Evolutionary conservation across 2,888 invertebrate species (phyloP).

Genomic region (Cryptus armator): DNA sequence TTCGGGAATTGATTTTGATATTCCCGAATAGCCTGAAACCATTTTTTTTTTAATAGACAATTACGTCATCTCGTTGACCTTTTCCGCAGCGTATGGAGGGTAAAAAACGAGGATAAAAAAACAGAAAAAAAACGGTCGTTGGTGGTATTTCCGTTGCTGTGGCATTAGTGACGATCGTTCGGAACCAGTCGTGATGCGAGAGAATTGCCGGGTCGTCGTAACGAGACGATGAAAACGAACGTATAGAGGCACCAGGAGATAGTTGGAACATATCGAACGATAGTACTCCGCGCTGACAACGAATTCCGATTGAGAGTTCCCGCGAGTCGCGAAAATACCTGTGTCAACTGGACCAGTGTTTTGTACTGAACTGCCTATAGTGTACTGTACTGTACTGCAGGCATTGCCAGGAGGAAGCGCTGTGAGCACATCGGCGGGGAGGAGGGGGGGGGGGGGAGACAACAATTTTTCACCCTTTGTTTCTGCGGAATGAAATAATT

Average conservation of each 20-base stretch:
- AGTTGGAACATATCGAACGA: constrained; percentile 12
- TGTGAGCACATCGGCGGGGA: neutral
- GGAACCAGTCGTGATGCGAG: constrained; percentile 14
- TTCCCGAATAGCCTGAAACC: neutral
- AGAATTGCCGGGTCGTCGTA: constrained; percentile 34
- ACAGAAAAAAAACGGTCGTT: neutral
- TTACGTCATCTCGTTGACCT: neutral
- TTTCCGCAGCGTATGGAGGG: neutral
- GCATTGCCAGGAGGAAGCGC: neutral
- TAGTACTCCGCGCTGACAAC: constrained; percentile 20
- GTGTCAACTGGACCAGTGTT: constrained; percentile 20
- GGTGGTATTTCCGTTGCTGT: neutral
- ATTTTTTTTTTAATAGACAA: neutral
- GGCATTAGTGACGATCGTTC: constrained; percentile 36
- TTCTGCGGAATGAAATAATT: constrained; percentile 51
- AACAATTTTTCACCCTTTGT: constrained; percentile 49
- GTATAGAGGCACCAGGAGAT: constrained; percentile 8
- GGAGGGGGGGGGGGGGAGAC: neutral
- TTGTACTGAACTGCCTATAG: neutral
- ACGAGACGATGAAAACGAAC: constrained; percentile 30
- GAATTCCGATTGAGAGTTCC: constrained; percentile 42
- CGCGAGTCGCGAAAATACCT: constrained; percentile 17
- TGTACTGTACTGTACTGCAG: neutral
- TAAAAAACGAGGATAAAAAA: neutral
- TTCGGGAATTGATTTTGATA: constrained; percentile 24